Evolutionary conservation across 2,888 invertebrate genomes (phyloP), one percentile per base, ranked within the genome.

Genomic region (Cantharis lateralis): DNA sequence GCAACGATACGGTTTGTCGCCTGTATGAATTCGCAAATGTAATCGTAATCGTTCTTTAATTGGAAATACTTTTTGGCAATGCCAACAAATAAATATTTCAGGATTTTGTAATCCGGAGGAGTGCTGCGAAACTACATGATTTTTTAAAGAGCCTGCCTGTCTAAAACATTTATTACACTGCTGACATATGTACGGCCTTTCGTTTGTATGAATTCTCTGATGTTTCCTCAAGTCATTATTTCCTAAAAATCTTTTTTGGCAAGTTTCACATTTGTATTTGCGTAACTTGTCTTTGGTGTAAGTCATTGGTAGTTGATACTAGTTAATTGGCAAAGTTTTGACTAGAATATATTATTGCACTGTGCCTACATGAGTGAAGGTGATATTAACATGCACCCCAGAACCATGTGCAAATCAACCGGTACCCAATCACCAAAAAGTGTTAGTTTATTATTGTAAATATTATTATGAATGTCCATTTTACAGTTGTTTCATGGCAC

Each of bases 11-110:
- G 93, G 93, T 82, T 93, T 92, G 82, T 92, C 92, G 2, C 93
- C 93, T 0, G 93, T 92, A 86, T 96, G 96, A 15, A 92, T 91
- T 10, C 93, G 89, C 83, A 95, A 89, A 87, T 96, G 96, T 71
- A 94, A 87, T 80, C 92, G 91, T 73, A 96, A 88, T 48, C 95
- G 91, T 84, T 95, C 94, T 87, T 95, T 94, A 13, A 94, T 89
- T 0, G 94, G 92, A 86, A 96, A 96, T 32, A 92, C 91, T 85
- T 94, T 95, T 70, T 92, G 91, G 86, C 96, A 96, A 81, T 93
- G 91, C 82, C 92, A 89, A 85, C 96, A 96, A 70, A 92, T 90
- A 86, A 91, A 95, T 24, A 91, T 88, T 62, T 89, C 87, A 1
- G 84, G 82, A 74, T 84, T 85, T 76, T 86, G 86, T 71, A 88